Evolutionary conservation across 2,888 invertebrate genomes (phyloP).

Genomic region (Pristionchus fissidentatus): DNA sequence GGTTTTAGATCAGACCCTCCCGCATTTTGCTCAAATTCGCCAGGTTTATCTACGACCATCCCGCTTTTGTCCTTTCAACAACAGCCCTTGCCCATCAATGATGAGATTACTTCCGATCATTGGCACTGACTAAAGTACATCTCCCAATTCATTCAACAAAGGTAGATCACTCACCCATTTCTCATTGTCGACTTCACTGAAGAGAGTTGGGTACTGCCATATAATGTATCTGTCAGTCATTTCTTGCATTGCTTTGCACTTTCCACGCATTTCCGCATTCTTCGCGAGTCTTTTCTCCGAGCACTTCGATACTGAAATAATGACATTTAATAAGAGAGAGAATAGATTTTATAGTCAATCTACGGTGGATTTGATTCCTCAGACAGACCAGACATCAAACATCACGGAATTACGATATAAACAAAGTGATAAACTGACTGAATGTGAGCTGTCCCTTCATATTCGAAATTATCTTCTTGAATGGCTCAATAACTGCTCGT

Average conservation of each 20-base stretch:
- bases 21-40: too few species aligned
- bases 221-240: not conserved
- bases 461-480: not conserved
- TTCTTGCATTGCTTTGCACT: conserved; percentile 4
- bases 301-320: conserved; percentile 28
- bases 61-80: too few species aligned
- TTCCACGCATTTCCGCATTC: conserved; percentile 3
- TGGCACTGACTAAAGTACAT: too few species aligned
- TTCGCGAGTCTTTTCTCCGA: not conserved
- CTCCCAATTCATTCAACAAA: not conserved
- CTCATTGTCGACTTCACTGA: not conserved
- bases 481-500: conserved; percentile 3
- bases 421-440: not conserved
- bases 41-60: too few species aligned
- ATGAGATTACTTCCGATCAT: too few species aligned
- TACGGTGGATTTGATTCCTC: not conserved
- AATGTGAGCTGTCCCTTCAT: conserved; percentile 29
- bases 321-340: not conserved
- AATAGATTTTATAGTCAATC: not conserved
- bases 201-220: not conserved
- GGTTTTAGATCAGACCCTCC: too few species aligned
- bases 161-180: conserved; percentile 24
- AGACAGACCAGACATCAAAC: not conserved
- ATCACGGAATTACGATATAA: not conserved
- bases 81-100: too few species aligned